Evolutionary conservation across 2,888 invertebrate species (phyloP).

Genomic region (Andrena chrysosceles): DNA sequence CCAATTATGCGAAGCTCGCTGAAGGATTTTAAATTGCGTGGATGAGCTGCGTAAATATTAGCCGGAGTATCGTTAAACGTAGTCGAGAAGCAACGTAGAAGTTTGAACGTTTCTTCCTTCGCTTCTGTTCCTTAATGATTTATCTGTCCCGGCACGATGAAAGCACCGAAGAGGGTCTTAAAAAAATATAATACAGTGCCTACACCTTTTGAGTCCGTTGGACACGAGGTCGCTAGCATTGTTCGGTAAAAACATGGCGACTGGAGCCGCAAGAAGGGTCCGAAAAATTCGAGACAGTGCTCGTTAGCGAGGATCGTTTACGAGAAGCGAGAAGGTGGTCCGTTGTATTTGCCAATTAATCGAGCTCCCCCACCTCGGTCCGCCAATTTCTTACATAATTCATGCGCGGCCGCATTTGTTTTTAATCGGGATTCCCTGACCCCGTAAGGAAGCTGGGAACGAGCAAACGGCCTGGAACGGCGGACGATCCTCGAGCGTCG

Average conservation of each 20-base stretch:
- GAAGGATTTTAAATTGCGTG: slow-evolving; percentile 41
- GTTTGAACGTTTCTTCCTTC: slow-evolving; percentile 7
- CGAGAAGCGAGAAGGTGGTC: slow-evolving; percentile 20
- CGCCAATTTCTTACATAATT: slow-evolving; percentile 77
- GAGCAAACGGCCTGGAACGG: slow-evolving; percentile 9
- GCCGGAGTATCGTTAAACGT: slow-evolving; percentile 24
- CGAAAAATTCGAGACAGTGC: slow-evolving; percentile 38
- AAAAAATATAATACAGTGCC: no score
- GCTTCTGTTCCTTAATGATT: no score
- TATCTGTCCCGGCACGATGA: no score
- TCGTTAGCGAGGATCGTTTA: slow-evolving; percentile 45
- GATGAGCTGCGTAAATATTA: slow-evolving; percentile 30
- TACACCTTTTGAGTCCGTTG: slow-evolving; percentile 15
- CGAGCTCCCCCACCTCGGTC: slow-evolving; percentile 43
- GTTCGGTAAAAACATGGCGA: slow-evolving; percentile 2
- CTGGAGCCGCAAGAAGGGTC: slow-evolving; percentile 5
- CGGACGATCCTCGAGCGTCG: slow-evolving; percentile 35
- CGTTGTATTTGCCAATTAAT: slow-evolving; percentile 70
- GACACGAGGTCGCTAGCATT: slow-evolving; percentile 11
- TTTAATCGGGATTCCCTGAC: slow-evolving; percentile 73
- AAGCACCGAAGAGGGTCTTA: no score
- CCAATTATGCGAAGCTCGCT: slow-evolving; percentile 33
- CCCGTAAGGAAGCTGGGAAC: slow-evolving; percentile 49
- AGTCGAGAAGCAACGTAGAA: slow-evolving; percentile 15
- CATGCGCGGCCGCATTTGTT: slow-evolving; percentile 72